Evolutionary conservation across 2,888 invertebrate species (phyloP).

Genomic region (Hesperia comma): DNA sequence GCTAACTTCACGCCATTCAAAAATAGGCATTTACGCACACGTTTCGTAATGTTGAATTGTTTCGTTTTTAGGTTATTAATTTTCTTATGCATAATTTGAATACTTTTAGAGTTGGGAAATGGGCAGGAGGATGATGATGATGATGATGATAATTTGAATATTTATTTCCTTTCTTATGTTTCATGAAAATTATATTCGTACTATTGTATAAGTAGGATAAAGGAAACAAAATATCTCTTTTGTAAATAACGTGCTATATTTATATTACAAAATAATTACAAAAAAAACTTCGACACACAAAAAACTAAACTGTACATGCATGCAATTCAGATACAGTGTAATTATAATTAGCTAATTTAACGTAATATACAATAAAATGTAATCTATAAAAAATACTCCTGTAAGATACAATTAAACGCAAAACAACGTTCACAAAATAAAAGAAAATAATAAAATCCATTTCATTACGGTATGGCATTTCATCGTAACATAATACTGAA

Average conservation of each 20-base stretch:
- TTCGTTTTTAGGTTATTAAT: too few relatives aligned
- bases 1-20: too few relatives aligned
- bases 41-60: too few relatives aligned
- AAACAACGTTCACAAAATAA: slow-evolving; percentile 65
- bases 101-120: too few relatives aligned
- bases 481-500: slow-evolving; percentile 79
- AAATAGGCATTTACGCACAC: too few relatives aligned
- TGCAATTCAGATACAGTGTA: slow-evolving; percentile 72
- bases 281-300: slow-evolving; percentile 77
- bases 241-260: slow-evolving; percentile 85
- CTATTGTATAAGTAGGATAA: not conserved
- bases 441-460: slow-evolving; percentile 72
- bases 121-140: too few relatives aligned
- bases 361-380: slow-evolving; percentile 70
- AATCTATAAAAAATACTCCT: slow-evolving; percentile 64
- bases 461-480: slow-evolving; percentile 80
- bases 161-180: too few relatives aligned
- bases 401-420: slow-evolving; percentile 59
- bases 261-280: slow-evolving; percentile 83
- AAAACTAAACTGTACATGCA: slow-evolving; percentile 80
- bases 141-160: too few relatives aligned
- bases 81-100: too few relatives aligned
- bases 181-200: too few relatives aligned
- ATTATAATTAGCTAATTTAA: slow-evolving; percentile 65
- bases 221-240: slow-evolving; percentile 45